Conservation (phyloP, 1,140 invertebrate genomes). For the Nomia melanderi region DNA sequence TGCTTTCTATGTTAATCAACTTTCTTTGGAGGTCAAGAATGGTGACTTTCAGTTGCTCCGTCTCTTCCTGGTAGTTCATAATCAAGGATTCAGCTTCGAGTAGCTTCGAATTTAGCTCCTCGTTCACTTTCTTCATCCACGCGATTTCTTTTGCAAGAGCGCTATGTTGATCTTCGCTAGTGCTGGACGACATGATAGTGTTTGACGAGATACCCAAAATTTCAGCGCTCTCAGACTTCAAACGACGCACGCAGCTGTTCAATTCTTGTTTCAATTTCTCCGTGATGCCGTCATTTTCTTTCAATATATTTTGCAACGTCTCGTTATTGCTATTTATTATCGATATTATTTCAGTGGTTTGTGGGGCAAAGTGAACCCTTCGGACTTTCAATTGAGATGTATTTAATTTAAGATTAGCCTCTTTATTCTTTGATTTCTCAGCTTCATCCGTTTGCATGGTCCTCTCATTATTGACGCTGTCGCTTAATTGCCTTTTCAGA, state of each 20-base stretch:
- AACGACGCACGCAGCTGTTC: constrained; percentile 84
- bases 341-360: constrained; percentile 84
- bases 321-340: constrained; percentile 82
- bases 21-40: constrained; percentile 80
- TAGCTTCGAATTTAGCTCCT: constrained; percentile 76
- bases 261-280: constrained; percentile 83
- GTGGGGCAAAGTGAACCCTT: constrained; percentile 86
- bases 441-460: constrained; percentile 27
- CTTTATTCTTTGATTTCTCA: background rate
- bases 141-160: constrained; percentile 56
- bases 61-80: constrained; percentile 80
- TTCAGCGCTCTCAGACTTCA: constrained; percentile 85
- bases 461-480: constrained; percentile 41
- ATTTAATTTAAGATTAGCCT: background rate
- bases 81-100: constrained; percentile 79
- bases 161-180: constrained; percentile 20
- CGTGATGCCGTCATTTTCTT: constrained; percentile 81
- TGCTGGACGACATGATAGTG: constrained; percentile 40
- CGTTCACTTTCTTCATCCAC: constrained; percentile 60
- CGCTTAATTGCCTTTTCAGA: constrained; percentile 76
- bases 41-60: constrained; percentile 82
- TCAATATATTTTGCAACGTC: constrained; percentile 70
- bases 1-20: constrained; percentile 79
- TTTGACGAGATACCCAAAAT: constrained; percentile 83
- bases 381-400: constrained; percentile 68